A percentile compares a stretch with the other conserved stretches of the same genome.
phyloP scores from a whole-genome alignment of 2,113 vertebrate species.

The Dasyurus viverrinus region DNA sequence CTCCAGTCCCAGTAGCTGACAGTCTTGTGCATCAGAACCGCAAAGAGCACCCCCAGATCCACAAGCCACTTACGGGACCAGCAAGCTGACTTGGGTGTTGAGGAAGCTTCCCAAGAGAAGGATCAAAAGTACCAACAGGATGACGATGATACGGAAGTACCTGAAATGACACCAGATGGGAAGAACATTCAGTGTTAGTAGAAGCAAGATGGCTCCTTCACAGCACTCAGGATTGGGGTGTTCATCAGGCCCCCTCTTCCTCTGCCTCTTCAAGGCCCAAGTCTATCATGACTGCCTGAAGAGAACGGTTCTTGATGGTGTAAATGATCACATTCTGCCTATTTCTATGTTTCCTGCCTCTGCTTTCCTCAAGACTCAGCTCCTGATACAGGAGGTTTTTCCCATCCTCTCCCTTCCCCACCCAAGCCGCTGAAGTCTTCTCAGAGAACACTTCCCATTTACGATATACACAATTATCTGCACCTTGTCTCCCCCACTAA shows the following conservation, averaged over 20 bases:
- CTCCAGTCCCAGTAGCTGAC: not conserved
- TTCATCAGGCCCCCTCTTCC: not conserved
- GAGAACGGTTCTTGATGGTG: not conserved
- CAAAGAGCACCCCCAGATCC: not conserved
- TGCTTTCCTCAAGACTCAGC: not conserved
- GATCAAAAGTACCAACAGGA: constrained; percentile 6
- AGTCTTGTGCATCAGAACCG: not conserved
- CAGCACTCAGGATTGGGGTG: not conserved
- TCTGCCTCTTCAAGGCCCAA: not conserved
- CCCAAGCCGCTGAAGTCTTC: not conserved
- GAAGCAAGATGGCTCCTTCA: fast-evolving
- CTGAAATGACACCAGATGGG: constrained; percentile 19
- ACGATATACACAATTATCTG: not conserved
- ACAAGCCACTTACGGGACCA: constrained; percentile 44
- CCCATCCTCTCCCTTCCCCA: not conserved
- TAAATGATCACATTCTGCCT: not conserved
- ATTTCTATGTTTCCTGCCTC: not conserved
- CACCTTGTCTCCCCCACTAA: not conserved
- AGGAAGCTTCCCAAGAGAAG: constrained; percentile 22
- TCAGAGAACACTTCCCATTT: not conserved
- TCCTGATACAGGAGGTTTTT: not conserved
- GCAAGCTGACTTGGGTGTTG: not conserved
- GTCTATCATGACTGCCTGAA: not conserved
- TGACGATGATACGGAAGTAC: not conserved
- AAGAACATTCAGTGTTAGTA: not conserved